Evolutionary conservation across 1,140 invertebrate species (phyloP), one percentile per base, ranked within the genome.

Genomic region (Caenorhabditis remanei): DNA sequence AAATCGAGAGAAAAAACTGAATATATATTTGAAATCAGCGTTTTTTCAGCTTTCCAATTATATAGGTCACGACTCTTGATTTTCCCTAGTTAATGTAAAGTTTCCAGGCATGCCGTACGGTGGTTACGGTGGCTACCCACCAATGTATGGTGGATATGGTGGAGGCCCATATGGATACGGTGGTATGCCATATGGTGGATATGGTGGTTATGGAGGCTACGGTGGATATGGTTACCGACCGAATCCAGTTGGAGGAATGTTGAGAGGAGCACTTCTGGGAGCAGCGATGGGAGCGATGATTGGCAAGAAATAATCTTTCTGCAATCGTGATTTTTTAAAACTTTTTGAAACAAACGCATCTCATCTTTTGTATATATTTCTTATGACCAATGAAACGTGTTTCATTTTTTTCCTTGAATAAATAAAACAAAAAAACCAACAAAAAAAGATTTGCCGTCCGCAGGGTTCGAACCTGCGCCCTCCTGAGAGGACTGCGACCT

Each of bases 391-490:
- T 71, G 65, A 71, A 71, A n/a, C 40, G 16, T 46, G 48, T n/a
- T 71, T 21, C 13, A 46, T 24, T 13, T 32, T 63, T 40, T 3
- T 32, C 21, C 40, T 13, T 63, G 24, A 13, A 32, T 4, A 58
- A 58, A 53, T 1, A 0, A n/a, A 13, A 4, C 50, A 58, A 58
- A 58, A 58, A 58, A 4, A 63, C 11, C 24, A 24, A 24, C 2
- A 63, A 13, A 32, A 40, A 32, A 63, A 63, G 21, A 50, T 16
- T n/a, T 79, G 71, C 71, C 46, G 71, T 79, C 71, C 95, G 95
- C 95, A 95, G 95, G 95, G 95, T 95, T 96, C 95, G 95, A 96
- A 96, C 95, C 95, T 95, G 95, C 95, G 95, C 95, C 95, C 95
- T 95, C 95, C 95, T 94, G 94, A 95, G 95, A 95, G 95, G 95